Conservation (phyloP, 1,140 invertebrate species). For the Pogonognathellus flavescens region DNA sequence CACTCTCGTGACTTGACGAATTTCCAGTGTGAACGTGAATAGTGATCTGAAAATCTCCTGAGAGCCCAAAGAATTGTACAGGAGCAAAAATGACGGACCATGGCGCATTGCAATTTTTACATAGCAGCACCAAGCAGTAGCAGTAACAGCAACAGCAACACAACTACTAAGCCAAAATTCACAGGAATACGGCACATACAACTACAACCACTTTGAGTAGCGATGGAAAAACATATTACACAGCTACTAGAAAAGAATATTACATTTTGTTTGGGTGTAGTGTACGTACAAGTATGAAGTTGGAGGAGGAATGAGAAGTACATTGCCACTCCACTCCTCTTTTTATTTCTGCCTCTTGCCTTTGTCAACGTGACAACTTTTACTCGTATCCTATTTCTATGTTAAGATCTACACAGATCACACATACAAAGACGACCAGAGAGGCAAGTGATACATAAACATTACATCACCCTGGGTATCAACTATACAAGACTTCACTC, state of each 20-base stretch:
- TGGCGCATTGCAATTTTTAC: not conserved
- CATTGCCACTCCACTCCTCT: not conserved
- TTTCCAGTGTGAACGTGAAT: conserved; percentile 38
- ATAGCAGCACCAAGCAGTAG: not conserved
- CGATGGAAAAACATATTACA: not conserved
- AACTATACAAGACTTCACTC: not conserved
- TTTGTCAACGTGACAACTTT: conserved; percentile 21
- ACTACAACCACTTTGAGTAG: not conserved
- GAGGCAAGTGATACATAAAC: conserved; percentile 8
- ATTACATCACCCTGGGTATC: not conserved
- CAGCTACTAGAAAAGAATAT: conserved; percentile 12
- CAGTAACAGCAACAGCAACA: not conserved
- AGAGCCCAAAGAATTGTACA: not conserved
- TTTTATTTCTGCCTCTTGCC: not conserved
- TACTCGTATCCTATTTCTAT: not conserved
- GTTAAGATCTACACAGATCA: not conserved
- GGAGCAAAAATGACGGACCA: not conserved
- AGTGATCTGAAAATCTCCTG: conserved; percentile 22
- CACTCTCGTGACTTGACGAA: conserved; percentile 15
- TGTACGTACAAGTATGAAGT: not conserved
- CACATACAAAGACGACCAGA: not conserved
- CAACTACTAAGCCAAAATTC: not conserved
- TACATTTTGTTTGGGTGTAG: conserved; percentile 9
- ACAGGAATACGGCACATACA: not conserved
- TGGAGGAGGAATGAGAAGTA: not conserved